Base-by-base conservation (phyloP, 2,113 vertebrate genomes). In the Rhegmatorhina hoffmannsi region DNA sequence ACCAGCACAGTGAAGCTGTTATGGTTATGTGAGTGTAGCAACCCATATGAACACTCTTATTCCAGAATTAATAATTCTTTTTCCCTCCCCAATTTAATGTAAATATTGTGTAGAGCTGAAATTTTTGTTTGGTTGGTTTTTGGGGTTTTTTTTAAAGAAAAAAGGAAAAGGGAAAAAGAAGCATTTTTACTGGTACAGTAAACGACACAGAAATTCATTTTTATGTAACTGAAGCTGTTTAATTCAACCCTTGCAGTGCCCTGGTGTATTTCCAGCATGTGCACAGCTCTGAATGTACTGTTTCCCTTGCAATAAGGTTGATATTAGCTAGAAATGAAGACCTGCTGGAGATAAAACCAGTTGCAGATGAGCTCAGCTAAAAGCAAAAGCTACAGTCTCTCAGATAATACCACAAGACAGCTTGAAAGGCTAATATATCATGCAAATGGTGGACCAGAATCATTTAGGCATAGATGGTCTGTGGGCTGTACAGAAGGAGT, bases 381-480 rank as follows among this genome's bases (percentile, higher is more conserved):
- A 89, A 95, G 81, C n/a, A 13, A 94, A 74, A 43, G 49, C 50
- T 69, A 69, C 7, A 1, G 78, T 90, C 89, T 78, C 84, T 76
- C 70, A 76, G 85, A 91, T 95, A 85, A 92, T 66, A 89, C 84
- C 69, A n/a, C 84, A 89, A 95, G 52, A 87, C 87, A 94, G 74
- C 91, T 94, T 95, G 90, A 97, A 95, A 91, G 86, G 91, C 85
- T 94, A 97, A 97, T 85, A 92, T 38, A 76, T 95, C 80, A 84
- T 94, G 87, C 91, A 96, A 95, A 96, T 91, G 69, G 86, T 94
- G 87, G 89, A 93, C 84, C 90, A 94, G 62, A 92, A 74, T 80
- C 56, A 38, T 84, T 87, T 82, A 88, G 16, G 76, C 28, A 44
- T 43, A 70, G 83, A 89, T 87, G 81, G 90, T 92, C 84, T 89